A percentile compares a stretch with the other conserved stretches of the same genome.
Evolutionary conservation across 2,888 invertebrate species (phyloP).

Genomic region (Stenodema calcarata): DNA sequence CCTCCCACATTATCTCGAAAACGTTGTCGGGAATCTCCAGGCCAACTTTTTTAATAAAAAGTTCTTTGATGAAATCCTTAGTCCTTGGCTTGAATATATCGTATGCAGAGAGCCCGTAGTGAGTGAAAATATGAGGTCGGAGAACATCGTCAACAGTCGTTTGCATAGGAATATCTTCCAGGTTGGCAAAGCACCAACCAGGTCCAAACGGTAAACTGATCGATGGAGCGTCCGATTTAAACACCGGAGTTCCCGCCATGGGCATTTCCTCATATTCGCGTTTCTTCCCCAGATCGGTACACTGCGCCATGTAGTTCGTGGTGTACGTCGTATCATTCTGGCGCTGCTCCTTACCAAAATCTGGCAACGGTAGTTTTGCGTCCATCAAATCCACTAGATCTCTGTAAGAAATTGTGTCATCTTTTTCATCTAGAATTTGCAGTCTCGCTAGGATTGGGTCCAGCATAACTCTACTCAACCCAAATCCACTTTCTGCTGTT

Average conservation of each 20-base stretch:
- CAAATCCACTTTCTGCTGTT: not conserved
- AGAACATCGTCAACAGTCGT: conserved; percentile 60
- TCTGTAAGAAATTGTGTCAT: conserved; percentile 28
- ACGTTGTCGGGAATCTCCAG: conserved; percentile 49
- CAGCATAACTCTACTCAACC: conserved; percentile 16
- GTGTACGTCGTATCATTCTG: not conserved
- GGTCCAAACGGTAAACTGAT: conserved; percentile 29
- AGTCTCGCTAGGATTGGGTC: conserved; percentile 11
- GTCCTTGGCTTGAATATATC: conserved; percentile 45
- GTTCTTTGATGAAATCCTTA: conserved; percentile 47
- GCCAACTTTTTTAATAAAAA: conserved; percentile 49
- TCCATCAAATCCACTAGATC: conserved; percentile 42
- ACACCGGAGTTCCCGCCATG: not conserved
- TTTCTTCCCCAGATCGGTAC: conserved; percentile 13
- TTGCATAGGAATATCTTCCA: conserved; percentile 41
- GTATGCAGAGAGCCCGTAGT: conserved; percentile 59
- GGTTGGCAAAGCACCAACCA: conserved; percentile 42
- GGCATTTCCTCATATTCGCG: not conserved
- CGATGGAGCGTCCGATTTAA: not conserved
- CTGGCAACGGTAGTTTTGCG: conserved; percentile 33
- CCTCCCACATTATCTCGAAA: conserved; percentile 51
- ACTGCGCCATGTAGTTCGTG: conserved; percentile 16
- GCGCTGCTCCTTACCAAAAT: conserved; percentile 24
- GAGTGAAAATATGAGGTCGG: conserved; percentile 63
- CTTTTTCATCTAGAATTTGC: not conserved